Base-by-base conservation (phyloP, 2,888 invertebrate genomes). In the Sycophila texana region DNA sequence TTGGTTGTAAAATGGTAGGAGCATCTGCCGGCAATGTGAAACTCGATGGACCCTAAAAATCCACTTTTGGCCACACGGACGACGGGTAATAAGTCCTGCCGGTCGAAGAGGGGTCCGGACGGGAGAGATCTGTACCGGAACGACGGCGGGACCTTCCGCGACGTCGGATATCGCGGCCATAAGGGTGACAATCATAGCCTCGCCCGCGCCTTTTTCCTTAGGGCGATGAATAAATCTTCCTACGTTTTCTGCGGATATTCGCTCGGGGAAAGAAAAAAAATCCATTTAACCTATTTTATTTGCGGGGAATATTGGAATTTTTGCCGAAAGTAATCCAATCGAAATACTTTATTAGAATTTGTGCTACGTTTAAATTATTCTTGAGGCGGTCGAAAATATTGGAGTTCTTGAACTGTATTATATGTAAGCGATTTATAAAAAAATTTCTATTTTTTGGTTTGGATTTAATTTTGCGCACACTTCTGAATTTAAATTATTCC, bases 1-100 rank as follows among this genome's bases (percentile, higher is more conserved):
- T 87, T 86, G 88, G 86, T 87, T 86, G 86, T 87, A 88, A 87
- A 88, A 87, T 84, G 84, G 79, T 79, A 82, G 82, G 79, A 81
- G 85, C 86, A 87, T 86, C 85, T 87, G 88, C 83, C 82, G 82
- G 80, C 82, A 82, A 84, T 86, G 87, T 85, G 86, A 86, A 85
- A 84, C 82, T 82, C 83, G 82, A 74, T 83, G 84, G 82, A 83
- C 83, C 84, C 85, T 86, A 87, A 88, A 86, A 87, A 86, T 86
- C 83, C 81, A 84, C 82, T 83, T 83, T 79, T 82, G 81, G 79
- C 75, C 76, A 47, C 67, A 30, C 68, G 80, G 83, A 83, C 83
- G 81, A 49, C 68, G 75, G 49, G 83, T 84, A 84, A 86, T 85
- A 86, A 86, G 84, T 86, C 71, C 66, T 77, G 49, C n/a, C n/a